Evolutionary conservation across 2,797 vertebrate species (phyloP).

Genomic region (Urophycis tenuis): DNA sequence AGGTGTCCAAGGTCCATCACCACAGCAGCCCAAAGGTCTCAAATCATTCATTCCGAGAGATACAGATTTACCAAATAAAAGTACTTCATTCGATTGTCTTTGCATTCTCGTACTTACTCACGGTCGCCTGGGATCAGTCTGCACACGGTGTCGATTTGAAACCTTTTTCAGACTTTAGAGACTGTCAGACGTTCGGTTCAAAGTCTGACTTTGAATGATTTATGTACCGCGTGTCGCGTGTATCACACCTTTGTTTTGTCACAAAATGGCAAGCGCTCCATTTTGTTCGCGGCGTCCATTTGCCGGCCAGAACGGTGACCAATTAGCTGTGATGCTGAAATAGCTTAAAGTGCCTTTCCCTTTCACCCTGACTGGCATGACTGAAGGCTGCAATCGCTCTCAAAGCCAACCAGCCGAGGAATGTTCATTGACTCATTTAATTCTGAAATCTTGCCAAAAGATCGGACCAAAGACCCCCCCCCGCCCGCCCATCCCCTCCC

Average conservation of each 20-base stretch:
- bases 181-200: too few species aligned
- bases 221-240: neutral
- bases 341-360: slow-evolving; percentile 16
- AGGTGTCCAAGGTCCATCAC: neutral
- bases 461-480: slow-evolving; percentile 13
- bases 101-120: neutral
- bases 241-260: neutral
- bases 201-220: neutral
- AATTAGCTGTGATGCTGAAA: slow-evolving; percentile 32
- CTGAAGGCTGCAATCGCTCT: slow-evolving; percentile 19
- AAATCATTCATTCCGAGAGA: neutral
- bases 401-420: slow-evolving; percentile 34
- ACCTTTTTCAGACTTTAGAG: too few species aligned
- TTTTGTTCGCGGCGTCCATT: slow-evolving; percentile 9
- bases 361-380: slow-evolving; percentile 10
- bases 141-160: too few species aligned
- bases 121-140: neutral
- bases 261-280: neutral
- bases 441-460: slow-evolving; percentile 40
- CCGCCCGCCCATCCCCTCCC: neutral
- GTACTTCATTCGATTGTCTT: neutral
- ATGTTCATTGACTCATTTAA: slow-evolving; percentile 39
- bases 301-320: slow-evolving; percentile 34
- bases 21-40: neutral
- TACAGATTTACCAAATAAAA: neutral